These are phyloP conservation scores for Acanthurus lineatus DNA, from an alignment of 2,797 vertebrate genomes.

Conservation along the genomic window DNA sequence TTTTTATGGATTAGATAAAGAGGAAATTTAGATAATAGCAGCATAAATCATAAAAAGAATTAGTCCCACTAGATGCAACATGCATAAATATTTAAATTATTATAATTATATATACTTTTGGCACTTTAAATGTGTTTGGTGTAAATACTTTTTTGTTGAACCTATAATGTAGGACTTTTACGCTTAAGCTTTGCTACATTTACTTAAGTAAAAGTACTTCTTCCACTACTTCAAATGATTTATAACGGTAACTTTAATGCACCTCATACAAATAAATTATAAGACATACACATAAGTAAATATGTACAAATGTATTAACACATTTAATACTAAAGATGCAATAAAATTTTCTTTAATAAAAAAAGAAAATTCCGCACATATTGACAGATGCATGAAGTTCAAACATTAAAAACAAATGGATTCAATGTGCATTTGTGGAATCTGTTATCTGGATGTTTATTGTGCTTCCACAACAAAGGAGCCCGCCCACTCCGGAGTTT, in stretches of 20 bases:
- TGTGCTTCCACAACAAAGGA: slow-evolving; percentile 15
- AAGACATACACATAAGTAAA: neutral
- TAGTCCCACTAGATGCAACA: too few relatives aligned
- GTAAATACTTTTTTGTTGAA: too few relatives aligned
- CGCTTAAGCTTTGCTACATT: too few relatives aligned
- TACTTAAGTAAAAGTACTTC: neutral
- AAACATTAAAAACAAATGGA: neutral
- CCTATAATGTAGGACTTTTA: too few relatives aligned
- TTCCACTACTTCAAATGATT: neutral
- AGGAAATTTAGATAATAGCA: neutral
- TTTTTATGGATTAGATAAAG: neutral
- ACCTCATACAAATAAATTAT: too few relatives aligned
- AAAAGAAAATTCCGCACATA: neutral
- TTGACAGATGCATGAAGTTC: neutral
- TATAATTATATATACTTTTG: too few relatives aligned
- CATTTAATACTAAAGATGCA: neutral
- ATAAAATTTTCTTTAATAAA: too few relatives aligned
- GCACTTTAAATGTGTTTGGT: too few relatives aligned
- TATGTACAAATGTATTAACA: neutral
- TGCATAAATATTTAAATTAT: too few relatives aligned
- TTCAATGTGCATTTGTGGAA: neutral
- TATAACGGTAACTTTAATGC: too few relatives aligned
- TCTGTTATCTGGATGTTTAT: slow-evolving; percentile 21
- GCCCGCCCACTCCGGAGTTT: slow-evolving; percentile 54
- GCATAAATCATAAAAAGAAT: too few relatives aligned